Percentiles rank a stretch among this genome's conserved stretches.
Evolutionary conservation across 2,797 vertebrate genomes (phyloP).

Genomic region (Tachyglossus aculeatus): DNA sequence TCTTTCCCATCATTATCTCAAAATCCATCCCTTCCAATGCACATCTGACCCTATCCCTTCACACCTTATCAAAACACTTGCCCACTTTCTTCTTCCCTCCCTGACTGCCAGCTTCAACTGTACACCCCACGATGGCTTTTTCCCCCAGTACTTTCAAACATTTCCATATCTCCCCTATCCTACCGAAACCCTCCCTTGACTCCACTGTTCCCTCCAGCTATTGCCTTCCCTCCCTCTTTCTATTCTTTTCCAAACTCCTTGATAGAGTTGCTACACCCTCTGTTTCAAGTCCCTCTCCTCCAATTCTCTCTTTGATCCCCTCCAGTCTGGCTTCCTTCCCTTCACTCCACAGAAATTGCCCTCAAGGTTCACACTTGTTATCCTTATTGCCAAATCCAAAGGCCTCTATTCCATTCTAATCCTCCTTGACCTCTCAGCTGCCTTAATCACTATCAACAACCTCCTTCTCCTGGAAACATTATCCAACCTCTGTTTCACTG

Average conservation of each 20-base stretch:
- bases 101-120: neutral
- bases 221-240: neutral
- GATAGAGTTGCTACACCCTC: neutral
- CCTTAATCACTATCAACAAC: no score
- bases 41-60: neutral
- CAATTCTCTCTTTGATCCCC: neutral
- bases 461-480: neutral
- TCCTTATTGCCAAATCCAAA: neutral
- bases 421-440: neutral
- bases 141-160: neutral
- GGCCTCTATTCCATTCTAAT: neutral
- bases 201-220: neutral
- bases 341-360: neutral
- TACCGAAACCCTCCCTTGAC: neutral
- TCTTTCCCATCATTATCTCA: no score
- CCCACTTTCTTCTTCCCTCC: accelerated
- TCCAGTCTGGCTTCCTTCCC: neutral
- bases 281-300: neutral
- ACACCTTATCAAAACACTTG: neutral
- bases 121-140: neutral
- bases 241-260: neutral
- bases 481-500: neutral
- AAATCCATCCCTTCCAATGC: neutral
- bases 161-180: neutral
- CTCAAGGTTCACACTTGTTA: no score